Conservation (phyloP, 2,888 invertebrate species). For the Penaeus monodon region DNA sequence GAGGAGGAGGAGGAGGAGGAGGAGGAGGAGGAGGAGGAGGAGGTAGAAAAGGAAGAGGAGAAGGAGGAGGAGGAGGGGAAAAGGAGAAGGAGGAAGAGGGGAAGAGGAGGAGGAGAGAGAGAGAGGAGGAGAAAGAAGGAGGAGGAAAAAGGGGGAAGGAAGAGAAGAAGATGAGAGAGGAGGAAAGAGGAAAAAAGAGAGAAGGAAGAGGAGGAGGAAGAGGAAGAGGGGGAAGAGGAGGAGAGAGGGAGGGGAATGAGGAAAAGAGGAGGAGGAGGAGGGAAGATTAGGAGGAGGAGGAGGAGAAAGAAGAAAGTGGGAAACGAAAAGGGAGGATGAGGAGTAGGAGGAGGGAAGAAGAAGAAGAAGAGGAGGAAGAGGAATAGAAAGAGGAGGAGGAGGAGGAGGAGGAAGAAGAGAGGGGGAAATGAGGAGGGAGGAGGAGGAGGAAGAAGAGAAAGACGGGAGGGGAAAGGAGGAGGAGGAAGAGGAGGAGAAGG, state of each 20-base stretch:
- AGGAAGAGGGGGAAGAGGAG: too few relatives aligned
- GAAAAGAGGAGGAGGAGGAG: too few relatives aligned
- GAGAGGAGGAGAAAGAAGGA: background rate
- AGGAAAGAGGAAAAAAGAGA: background rate
- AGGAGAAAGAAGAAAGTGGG: background rate
- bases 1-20: background rate
- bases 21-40: background rate
- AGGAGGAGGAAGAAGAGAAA: background rate
- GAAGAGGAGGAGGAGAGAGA: background rate
- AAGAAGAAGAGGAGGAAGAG: background rate
- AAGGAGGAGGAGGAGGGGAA: background rate
- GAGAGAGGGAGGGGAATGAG: too few relatives aligned
- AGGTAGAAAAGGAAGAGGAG: background rate
- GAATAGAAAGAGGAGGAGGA: background rate
- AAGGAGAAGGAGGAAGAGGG: background rate
- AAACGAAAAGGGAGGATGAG: background rate
- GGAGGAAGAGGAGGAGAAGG: too few relatives aligned
- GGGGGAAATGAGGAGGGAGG: background rate
- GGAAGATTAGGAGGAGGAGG: too few relatives aligned
- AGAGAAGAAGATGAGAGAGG: background rate
- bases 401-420: background rate
- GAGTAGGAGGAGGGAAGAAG: too few relatives aligned
- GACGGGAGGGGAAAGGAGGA: background rate
- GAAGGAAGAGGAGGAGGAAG: background rate
- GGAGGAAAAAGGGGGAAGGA: background rate